Conservation (phyloP, 2,113 vertebrate species). For the Sorex fumeus region DNA sequence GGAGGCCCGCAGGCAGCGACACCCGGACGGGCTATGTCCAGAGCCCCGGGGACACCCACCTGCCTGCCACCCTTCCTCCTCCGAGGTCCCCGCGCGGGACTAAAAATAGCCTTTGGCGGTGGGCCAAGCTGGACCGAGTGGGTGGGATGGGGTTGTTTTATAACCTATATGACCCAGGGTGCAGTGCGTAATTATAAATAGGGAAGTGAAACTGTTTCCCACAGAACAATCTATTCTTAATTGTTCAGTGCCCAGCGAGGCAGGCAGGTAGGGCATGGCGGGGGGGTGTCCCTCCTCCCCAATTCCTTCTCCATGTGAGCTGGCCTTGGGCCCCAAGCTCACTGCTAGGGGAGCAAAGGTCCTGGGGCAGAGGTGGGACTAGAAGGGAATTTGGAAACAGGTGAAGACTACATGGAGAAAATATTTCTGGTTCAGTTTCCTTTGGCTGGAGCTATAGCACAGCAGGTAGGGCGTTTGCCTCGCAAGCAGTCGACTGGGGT, state of each 20-base stretch:
- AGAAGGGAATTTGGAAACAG: not conserved
- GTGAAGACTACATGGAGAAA: conserved; percentile 18
- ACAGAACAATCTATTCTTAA: conserved; percentile 71
- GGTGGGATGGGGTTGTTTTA: conserved; percentile 45
- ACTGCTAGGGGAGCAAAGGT: not conserved
- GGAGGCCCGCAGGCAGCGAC: too few relatives aligned
- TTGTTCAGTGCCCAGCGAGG: conserved; percentile 63
- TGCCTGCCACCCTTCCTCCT: not conserved
- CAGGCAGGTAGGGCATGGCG: conserved; percentile 27
- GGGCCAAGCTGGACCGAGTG: conserved; percentile 54
- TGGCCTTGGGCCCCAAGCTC: conserved; percentile 1
- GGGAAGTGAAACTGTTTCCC: conserved; percentile 82
- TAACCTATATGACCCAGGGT: conserved; percentile 31
- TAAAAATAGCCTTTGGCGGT: conserved; percentile 77
- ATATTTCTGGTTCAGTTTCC: conserved; percentile 50
- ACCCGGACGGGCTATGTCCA: too few relatives aligned
- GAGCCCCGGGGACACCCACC: too few relatives aligned
- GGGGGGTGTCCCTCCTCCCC: not conserved
- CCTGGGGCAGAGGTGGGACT: not conserved
- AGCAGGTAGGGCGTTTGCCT: too few relatives aligned
- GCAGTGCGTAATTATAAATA: conserved; percentile 64
- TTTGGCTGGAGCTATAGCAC: too few relatives aligned
- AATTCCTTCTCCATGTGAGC: not conserved
- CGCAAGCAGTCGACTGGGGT: too few relatives aligned
- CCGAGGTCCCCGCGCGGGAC: not conserved